These are phyloP conservation scores for Acanthochromis polyacanthus DNA, from an alignment of 2,113 vertebrate genomes.

Conservation along the genomic window DNA sequence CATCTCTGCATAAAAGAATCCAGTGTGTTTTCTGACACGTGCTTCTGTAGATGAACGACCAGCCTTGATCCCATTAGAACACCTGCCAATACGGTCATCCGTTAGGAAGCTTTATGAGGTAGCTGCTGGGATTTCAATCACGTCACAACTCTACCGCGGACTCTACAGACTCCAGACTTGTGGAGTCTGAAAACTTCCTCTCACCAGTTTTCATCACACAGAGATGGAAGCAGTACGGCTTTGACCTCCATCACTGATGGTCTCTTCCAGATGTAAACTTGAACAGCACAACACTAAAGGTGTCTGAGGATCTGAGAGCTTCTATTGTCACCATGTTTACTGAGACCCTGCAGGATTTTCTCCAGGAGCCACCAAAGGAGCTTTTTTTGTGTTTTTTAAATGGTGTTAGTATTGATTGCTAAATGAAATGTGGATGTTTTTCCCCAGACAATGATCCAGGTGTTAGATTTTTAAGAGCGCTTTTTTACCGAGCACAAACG, in stretches of 20 bases:
- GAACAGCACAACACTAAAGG: constrained; percentile 33
- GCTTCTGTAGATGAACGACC: not conserved
- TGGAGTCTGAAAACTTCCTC: too few relatives aligned
- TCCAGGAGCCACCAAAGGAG: constrained; percentile 2
- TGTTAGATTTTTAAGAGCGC: not conserved
- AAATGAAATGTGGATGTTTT: constrained; percentile 1
- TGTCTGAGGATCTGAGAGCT: not conserved
- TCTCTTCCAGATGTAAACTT: not conserved
- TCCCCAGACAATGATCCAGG: not conserved
- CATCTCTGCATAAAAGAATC: not conserved
- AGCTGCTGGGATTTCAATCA: not conserved
- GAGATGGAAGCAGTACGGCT: not conserved
- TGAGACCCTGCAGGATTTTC: constrained; percentile 4
- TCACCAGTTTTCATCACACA: not conserved
- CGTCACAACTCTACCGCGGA: not conserved
- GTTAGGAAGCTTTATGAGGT: not conserved
- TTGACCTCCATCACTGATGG: not conserved
- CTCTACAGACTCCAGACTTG: not conserved
- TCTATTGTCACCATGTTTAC: not conserved
- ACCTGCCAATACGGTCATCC: constrained; percentile 2
- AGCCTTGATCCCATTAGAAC: not conserved
- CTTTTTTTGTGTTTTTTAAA: not conserved
- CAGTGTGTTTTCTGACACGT: not conserved
- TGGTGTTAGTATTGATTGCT: not conserved
- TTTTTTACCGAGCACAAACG: not conserved